Conservation (phyloP, 1,140 invertebrate genomes). For the Lysiphlebus fabarum region DNA sequence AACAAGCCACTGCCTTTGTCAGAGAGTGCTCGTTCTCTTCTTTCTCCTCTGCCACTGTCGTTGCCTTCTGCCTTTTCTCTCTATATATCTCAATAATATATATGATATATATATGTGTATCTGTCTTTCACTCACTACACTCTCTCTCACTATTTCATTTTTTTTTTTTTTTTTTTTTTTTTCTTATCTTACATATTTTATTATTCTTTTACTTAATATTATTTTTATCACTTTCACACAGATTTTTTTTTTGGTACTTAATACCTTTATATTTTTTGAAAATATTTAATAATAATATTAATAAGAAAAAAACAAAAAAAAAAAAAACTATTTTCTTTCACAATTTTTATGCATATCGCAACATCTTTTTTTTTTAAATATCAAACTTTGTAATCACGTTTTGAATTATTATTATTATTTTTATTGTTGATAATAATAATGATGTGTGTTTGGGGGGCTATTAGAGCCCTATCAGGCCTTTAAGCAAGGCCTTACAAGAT, state of each 20-base stretch:
- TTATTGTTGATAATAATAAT: constrained; percentile 7
- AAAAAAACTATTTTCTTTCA: no score
- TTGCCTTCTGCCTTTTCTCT: constrained; percentile 19
- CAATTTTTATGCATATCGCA: no score
- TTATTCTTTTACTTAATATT: not conserved
- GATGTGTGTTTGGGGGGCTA: constrained; percentile 5
- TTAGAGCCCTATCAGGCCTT: constrained; percentile 42
- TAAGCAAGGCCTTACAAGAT: constrained; percentile 29
- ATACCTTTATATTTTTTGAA: not conserved
- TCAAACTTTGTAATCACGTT: no score
- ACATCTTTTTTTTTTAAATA: no score
- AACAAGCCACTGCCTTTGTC: no score
- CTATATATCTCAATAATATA: constrained; percentile 6
- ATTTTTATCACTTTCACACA: not conserved
- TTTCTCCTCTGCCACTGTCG: constrained; percentile 1
- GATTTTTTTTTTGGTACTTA: not conserved
- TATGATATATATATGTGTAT: constrained; percentile 6
- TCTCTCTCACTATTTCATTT: constrained; percentile 6
- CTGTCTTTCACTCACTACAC: not conserved
- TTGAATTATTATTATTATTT: constrained; percentile 8
- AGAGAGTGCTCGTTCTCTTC: no score
- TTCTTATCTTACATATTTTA: constrained; percentile 4
- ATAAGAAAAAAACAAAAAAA: no score
- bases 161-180: constrained; percentile 2
- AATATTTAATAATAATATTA: no score